These are phyloP conservation scores for Euphydryas editha DNA, from an alignment of 2,888 invertebrate genomes.

Conservation along the genomic window DNA sequence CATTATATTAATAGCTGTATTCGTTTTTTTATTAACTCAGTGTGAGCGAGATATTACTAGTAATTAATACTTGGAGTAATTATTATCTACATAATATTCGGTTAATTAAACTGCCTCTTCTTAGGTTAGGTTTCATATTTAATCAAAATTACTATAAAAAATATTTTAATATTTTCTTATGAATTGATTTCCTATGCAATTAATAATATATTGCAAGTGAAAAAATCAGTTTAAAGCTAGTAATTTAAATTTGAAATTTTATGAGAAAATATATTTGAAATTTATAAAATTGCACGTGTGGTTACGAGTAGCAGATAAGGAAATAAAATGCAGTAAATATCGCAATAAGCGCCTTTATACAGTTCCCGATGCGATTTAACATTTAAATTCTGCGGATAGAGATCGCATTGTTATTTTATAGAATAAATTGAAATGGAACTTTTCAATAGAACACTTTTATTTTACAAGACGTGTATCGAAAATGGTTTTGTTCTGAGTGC, in stretches of 20 bases:
- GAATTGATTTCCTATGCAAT: no score
- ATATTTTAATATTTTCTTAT: no score
- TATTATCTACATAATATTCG: no score
- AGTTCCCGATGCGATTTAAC: constrained; percentile 4
- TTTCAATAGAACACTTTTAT: constrained; percentile 7
- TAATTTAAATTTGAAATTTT: background rate
- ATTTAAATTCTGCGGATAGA: constrained; percentile 5
- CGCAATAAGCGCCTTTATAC: constrained; percentile 12
- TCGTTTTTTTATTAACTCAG: no score
- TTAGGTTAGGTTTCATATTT: no score
- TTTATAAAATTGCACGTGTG: background rate
- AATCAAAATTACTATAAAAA: no score
- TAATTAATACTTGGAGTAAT: no score
- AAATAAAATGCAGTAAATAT: constrained; percentile 3
- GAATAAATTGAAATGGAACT: constrained; percentile 5
- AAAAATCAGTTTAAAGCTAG: background rate
- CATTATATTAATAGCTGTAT: no score
- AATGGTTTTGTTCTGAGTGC: constrained; percentile 6
- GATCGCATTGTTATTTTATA: constrained; percentile 4
- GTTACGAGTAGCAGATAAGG: background rate
- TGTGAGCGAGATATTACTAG: no score
- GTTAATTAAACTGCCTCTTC: no score
- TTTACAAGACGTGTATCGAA: constrained; percentile 9
- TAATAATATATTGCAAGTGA: no score
- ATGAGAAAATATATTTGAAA: background rate